phyloP scores from a whole-genome alignment of 1,140 invertebrate genomes.

The Popillia japonica region DNA sequence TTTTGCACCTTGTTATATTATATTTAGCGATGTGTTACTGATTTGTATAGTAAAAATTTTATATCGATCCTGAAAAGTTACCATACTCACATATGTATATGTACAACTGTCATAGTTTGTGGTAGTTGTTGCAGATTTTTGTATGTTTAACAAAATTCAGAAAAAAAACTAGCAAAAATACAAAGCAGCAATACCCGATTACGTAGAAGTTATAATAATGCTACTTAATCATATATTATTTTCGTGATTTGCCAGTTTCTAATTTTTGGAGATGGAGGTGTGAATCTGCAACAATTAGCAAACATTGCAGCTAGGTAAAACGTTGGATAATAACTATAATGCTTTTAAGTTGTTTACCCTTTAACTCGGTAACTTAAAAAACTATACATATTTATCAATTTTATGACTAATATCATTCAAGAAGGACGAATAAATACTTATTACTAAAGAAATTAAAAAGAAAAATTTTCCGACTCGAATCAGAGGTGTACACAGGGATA shows the following conservation, averaged over 20 bases:
- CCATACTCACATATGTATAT: neutral
- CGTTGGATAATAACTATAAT: neutral
- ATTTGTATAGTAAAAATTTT: slow-evolving; percentile 1
- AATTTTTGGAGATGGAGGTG: too few relatives aligned
- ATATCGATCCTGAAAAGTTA: neutral
- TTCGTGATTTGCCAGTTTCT: too few relatives aligned
- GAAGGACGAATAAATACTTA: too few relatives aligned
- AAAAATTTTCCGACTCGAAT: too few relatives aligned
- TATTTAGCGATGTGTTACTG: slow-evolving; percentile 18
- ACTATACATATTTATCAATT: neutral
- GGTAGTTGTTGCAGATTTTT: neutral
- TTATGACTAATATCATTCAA: neutral
- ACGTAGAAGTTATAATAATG: too few relatives aligned
- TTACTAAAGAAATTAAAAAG: neutral
- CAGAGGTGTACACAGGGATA: slow-evolving; percentile 11
- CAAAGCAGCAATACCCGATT: too few relatives aligned
- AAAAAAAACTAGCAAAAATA: too few relatives aligned
- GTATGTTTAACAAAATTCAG: too few relatives aligned
- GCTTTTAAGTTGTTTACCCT: neutral
- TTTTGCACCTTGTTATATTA: slow-evolving; percentile 24
- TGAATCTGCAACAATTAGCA: too few relatives aligned
- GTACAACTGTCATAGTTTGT: neutral
- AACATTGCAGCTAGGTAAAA: too few relatives aligned
- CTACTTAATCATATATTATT: too few relatives aligned
- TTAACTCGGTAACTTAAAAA: neutral